phyloP scores from a whole-genome alignment of 2,888 invertebrate genomes.

The Drymonia ruficornis region DNA sequence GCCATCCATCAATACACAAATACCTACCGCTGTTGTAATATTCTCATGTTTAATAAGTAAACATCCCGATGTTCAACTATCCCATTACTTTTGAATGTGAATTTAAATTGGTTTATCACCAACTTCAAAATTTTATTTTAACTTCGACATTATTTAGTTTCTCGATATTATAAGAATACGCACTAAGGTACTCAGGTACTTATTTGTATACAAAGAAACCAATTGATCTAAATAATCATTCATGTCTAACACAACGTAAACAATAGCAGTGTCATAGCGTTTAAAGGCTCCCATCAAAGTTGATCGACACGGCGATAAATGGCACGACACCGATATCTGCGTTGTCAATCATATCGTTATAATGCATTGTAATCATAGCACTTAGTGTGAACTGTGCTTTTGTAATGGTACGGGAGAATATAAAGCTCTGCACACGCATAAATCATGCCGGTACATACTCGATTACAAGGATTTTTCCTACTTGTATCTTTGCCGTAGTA shows the following conservation, averaged over 20 bases:
- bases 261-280: slow-evolving; percentile 38
- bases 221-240: slow-evolving; percentile 9
- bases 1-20: slow-evolving; percentile 9
- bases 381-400: slow-evolving; percentile 48
- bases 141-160: no score
- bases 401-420: slow-evolving; percentile 35
- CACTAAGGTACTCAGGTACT: no score
- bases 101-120: no score
- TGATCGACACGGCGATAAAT: slow-evolving; percentile 62
- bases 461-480: slow-evolving; percentile 11
- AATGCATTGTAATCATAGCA: slow-evolving; percentile 56
- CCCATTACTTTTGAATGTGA: no score
- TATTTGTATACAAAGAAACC: background rate
- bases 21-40: slow-evolving; percentile 3
- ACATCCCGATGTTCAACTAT: background rate
- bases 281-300: slow-evolving; percentile 36
- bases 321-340: slow-evolving; percentile 51
- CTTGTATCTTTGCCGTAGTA: background rate
- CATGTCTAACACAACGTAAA: slow-evolving; percentile 30
- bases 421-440: slow-evolving; percentile 20
- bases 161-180: no score
- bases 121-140: no score
- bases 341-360: slow-evolving; percentile 62
- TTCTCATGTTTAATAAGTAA: background rate
- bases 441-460: slow-evolving; percentile 10